Evolutionary conservation across 2,797 vertebrate species (phyloP), one percentile per base, ranked within the genome.

Genomic region (Lepilemur ruficaudatus): DNA sequence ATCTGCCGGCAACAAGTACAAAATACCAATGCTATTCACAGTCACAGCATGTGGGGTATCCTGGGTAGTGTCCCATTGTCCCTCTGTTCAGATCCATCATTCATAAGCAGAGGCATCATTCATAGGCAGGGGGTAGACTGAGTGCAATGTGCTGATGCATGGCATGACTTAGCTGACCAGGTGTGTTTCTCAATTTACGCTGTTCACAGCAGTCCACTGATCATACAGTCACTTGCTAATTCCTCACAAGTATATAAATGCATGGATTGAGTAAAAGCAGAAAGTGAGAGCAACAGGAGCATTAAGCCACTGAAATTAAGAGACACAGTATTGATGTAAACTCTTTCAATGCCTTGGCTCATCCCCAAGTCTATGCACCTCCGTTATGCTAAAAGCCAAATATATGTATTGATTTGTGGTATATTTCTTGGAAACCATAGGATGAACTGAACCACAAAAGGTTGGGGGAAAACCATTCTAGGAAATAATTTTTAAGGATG

Each of bases 321-420:
- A 96, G 18, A 65, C 17, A 70, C 14, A 81, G 28, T 84, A 96
- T 96, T 91, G 93, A 97, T 93, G 85, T 59, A 91, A 93, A 95
- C 30, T 94, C 57, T 92, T 91, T 87, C 43, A 69, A 48, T 73
- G 69, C 32, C 67, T 91, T 65, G 81, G 85, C 65, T 81, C 86
- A 46, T 84, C 88, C 81, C 84, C 72, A 89, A 52, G 4, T 63
- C 70, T 17, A 55, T 32, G 61, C 0, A 63, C 59, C 32, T 97
- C 91, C 89, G 96, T 96, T 98, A 93, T 14, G 57, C 92, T 97
- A 96, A 97, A 97, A 95, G 92, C 59, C 59, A 95, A 95, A 95
- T 70, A 83, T 41, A 61, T 35, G 20, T 92, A 98, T 96, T 94
- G 96, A 97, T 94, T 59, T 84, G 91, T 93, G 96, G 94, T 43